Evolutionary conservation across 2,113 vertebrate species (phyloP).

Genomic region (Phalacrocorax pelagicus): DNA sequence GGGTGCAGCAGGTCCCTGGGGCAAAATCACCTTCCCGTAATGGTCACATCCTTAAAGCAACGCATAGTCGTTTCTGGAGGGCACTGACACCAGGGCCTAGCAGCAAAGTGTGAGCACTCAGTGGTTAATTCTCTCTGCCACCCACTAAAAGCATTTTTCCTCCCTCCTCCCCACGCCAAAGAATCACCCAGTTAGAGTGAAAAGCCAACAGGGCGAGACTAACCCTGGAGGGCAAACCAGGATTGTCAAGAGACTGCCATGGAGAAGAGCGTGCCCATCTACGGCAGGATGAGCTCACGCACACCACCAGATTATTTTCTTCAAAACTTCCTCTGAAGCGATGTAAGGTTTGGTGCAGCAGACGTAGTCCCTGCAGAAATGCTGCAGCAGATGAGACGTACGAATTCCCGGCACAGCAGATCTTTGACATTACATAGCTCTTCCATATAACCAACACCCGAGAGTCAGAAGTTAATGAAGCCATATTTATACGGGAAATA

Average conservation of each 20-base stretch:
- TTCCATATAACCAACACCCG: neutral
- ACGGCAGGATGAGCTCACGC: neutral
- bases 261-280: neutral
- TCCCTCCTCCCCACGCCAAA: neutral
- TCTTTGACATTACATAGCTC: neutral
- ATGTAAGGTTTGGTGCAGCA: neutral
- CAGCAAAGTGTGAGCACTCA: neutral
- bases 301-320: neutral
- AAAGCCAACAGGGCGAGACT: neutral
- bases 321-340: neutral
- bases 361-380: neutral
- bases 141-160: neutral
- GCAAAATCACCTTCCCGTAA: neutral
- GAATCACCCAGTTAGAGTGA: neutral
- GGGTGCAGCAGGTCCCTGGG: neutral
- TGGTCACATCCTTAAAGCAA: neutral
- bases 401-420: neutral
- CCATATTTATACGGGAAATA: neutral
- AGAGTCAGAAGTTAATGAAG: neutral
- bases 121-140: neutral
- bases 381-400: neutral
- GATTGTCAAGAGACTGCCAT: neutral
- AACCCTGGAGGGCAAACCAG: neutral
- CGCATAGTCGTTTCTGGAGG: neutral
- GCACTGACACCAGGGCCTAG: rapidly evolving